Conservation (phyloP, 2,797 vertebrate species). For the Otus scops region DNA sequence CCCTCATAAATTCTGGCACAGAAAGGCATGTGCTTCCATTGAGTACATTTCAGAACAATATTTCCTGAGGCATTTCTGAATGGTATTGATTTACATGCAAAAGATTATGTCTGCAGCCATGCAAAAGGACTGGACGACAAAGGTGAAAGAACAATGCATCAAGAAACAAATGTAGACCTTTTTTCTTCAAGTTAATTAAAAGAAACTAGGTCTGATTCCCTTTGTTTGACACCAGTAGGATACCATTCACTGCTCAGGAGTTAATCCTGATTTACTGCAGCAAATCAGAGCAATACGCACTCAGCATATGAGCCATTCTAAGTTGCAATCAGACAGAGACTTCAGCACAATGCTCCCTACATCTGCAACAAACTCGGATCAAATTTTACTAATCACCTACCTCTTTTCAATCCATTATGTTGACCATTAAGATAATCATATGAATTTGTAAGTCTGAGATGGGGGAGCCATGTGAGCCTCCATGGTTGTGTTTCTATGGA, state of each 20-base stretch:
- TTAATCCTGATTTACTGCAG: constrained; percentile 34
- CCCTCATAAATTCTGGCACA: background rate
- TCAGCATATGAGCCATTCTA: background rate
- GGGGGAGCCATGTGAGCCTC: constrained; percentile 35
- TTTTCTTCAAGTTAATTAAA: constrained; percentile 2
- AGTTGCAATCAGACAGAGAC: background rate
- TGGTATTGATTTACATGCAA: background rate
- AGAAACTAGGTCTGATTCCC: background rate
- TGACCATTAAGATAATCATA: constrained; percentile 57
- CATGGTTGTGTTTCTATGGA: constrained; percentile 64
- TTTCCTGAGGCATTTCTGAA: constrained; percentile 44
- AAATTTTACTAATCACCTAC: constrained; percentile 5
- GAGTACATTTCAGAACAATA: background rate
- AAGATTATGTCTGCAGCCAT: background rate
- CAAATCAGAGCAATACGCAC: background rate
- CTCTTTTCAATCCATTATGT: constrained; percentile 30
- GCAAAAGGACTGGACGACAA: background rate
- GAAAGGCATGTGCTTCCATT: background rate
- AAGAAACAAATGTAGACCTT: background rate
- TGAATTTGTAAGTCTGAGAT: constrained; percentile 51
- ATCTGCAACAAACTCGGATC: constrained; percentile 3
- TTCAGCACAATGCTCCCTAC: background rate
- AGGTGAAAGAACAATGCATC: background rate
- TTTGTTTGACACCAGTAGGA: constrained; percentile 14
- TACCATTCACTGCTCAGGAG: background rate